A percentile compares a stretch with the other conserved stretches of the same genome.
phyloP scores from a whole-genome alignment of 2,113 vertebrate genomes.

The Leuciscus idus region DNA sequence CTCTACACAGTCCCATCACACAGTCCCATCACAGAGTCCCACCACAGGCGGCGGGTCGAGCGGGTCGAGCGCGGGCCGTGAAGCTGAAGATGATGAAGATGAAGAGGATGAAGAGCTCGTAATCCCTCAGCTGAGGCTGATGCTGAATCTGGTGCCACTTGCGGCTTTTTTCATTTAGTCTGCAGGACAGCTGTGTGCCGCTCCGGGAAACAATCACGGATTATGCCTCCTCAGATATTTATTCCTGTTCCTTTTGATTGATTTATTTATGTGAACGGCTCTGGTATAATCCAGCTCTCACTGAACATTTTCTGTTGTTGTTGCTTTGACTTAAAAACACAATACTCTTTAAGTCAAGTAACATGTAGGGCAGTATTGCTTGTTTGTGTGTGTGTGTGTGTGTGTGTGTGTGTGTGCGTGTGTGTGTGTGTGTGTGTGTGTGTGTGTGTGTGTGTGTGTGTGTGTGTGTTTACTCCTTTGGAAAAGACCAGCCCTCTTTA shows the following conservation, averaged over 20 bases:
- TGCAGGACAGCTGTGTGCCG: constrained; percentile 71
- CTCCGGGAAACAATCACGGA: constrained; percentile 75
- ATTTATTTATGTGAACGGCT: constrained; percentile 53
- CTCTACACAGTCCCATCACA: constrained; percentile 69
- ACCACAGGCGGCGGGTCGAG: background rate
- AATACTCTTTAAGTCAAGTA: background rate
- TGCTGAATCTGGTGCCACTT: constrained; percentile 8
- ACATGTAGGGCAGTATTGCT: background rate
- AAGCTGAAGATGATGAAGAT: background rate
- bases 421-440: background rate
- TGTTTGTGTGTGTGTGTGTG: background rate
- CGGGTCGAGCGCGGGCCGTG: too few species aligned
- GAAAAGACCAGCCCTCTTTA: background rate
- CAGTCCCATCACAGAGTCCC: constrained; percentile 33
- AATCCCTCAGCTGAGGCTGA: constrained; percentile 49
- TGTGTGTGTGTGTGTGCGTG: background rate
- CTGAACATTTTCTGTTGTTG: background rate
- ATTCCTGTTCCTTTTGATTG: constrained; percentile 69
- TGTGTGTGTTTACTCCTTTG: background rate
- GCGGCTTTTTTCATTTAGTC: constrained; percentile 67
- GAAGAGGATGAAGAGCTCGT: constrained; percentile 55
- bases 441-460: background rate
- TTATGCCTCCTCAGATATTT: constrained; percentile 64
- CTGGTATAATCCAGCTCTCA: constrained; percentile 25
- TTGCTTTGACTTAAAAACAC: background rate